Conservation (phyloP, 1,140 invertebrate genomes). For the Fragariocoptes setiger region DNA sequence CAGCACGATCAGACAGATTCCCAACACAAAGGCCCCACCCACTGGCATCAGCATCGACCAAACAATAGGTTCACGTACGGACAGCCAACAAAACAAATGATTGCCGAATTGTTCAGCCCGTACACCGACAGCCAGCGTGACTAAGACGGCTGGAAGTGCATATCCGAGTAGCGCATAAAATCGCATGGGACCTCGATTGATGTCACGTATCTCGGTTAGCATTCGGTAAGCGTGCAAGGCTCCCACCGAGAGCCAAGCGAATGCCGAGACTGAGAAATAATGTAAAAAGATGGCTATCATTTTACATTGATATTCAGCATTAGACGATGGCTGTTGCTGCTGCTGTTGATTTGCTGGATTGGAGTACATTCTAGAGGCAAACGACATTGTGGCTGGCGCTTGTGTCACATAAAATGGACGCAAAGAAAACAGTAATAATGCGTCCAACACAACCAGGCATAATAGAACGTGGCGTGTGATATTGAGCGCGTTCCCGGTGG, state of each 20-base stretch:
- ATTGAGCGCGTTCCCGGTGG: too few relatives aligned
- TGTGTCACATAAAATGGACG: too few relatives aligned
- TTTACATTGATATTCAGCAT: slow-evolving; percentile 56
- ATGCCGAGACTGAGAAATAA: slow-evolving; percentile 58
- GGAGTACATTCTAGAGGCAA: too few relatives aligned
- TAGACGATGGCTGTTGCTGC: too few relatives aligned
- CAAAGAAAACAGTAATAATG: too few relatives aligned
- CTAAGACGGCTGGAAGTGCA: slow-evolving; percentile 62
- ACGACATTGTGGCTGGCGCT: too few relatives aligned
- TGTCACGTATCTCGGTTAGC: slow-evolving; percentile 73
- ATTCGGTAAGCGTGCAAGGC: slow-evolving; percentile 69
- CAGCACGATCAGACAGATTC: too few relatives aligned
- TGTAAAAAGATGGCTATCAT: slow-evolving; percentile 62
- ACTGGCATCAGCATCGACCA: background rate
- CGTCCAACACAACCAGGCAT: too few relatives aligned
- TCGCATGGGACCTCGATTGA: slow-evolving; percentile 73
- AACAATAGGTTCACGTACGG: background rate
- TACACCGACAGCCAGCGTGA: slow-evolving; percentile 60
- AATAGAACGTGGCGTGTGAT: too few relatives aligned
- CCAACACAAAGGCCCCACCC: too few relatives aligned
- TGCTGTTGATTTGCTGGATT: too few relatives aligned
- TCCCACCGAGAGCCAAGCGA: slow-evolving; percentile 66
- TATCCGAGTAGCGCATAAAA: slow-evolving; percentile 84
- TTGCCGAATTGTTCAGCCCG: slow-evolving; percentile 82
- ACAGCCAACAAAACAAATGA: slow-evolving; percentile 35